Evolutionary conservation across 1,140 invertebrate genomes (phyloP), one percentile per base, ranked within the genome.

Genomic region (Apis cerana): DNA sequence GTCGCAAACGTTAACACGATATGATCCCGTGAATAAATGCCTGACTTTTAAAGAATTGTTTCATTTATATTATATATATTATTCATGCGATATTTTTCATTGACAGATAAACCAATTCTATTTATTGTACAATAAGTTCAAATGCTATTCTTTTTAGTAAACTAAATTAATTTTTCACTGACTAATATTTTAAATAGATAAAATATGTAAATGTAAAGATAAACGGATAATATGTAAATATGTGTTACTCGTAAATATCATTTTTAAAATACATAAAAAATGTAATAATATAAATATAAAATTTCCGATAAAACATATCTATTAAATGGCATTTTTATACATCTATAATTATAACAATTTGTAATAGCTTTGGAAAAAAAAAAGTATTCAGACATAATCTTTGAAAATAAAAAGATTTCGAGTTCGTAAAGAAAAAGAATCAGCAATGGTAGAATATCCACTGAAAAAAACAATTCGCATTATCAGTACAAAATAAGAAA

Each of bases 21-120:
- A 89, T 52, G 43, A 67, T n/a, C 62, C 68, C 58, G 62, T 80
- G 75, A 83, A 90, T 87, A 89, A 89, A 86, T 62, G 56, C 80
- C 21, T 67, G 70, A 61, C 59, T 85, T 58, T 84, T 85, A 82
- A 80, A 69, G 71, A 85, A n/a, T 15, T 72, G 17, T 78, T 75
- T 86, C 80, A 80, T 86, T 91, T 83, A 81, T 79, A 74, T 74
- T 88, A 70, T 13, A 43, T 5, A 43, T 43, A 43, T 43, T 43
- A 85, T 84, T 89, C 43, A 56, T 58, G 61, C 33, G n/a, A 81
- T 5, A 89, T 80, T 64, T 71, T 59, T 15, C 61, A 27, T 15
- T 10, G 13, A 79, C 7, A 43, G 15, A 58, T 75, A 58, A 4
- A 11, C 21, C 58, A n/a, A 12, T 59, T 4, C 23, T 62, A 62